These are phyloP conservation scores for Pygocentrus nattereri DNA, from an alignment of 2,797 vertebrate species.

Conservation along the genomic window DNA sequence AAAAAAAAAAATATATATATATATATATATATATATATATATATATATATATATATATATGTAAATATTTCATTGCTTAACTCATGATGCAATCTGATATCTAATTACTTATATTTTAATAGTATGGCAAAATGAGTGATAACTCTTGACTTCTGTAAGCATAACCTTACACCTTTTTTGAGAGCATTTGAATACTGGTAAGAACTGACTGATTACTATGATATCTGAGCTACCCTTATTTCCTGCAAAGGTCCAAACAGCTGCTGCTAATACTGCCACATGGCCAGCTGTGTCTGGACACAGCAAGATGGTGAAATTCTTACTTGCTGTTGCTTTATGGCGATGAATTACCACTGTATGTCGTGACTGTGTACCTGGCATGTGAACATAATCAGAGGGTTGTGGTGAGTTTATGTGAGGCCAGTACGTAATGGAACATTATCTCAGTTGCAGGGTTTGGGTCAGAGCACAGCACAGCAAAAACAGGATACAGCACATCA, in stretches of 20 bases:
- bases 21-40: too few relatives aligned
- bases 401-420: not conserved
- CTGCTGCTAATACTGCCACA: not conserved
- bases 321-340: not conserved
- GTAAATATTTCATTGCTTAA: too few relatives aligned
- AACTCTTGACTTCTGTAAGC: not conserved
- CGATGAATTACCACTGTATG: too few relatives aligned
- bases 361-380: not conserved
- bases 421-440: conserved; percentile 11
- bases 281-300: not conserved
- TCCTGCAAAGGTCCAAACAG: not conserved
- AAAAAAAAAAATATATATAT: too few relatives aligned
- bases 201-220: not conserved
- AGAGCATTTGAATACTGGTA: not conserved
- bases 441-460: not conserved
- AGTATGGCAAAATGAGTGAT: not conserved
- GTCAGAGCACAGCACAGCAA: not conserved
- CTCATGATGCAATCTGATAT: not conserved
- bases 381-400: not conserved
- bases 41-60: not conserved
- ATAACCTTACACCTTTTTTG: not conserved
- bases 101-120: not conserved
- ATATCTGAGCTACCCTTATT: not conserved
- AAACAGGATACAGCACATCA: conserved; percentile 3
- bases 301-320: not conserved